These are phyloP conservation scores for Plemyria rubiginata DNA, from an alignment of 2,888 invertebrate genomes.

Conservation along the genomic window DNA sequence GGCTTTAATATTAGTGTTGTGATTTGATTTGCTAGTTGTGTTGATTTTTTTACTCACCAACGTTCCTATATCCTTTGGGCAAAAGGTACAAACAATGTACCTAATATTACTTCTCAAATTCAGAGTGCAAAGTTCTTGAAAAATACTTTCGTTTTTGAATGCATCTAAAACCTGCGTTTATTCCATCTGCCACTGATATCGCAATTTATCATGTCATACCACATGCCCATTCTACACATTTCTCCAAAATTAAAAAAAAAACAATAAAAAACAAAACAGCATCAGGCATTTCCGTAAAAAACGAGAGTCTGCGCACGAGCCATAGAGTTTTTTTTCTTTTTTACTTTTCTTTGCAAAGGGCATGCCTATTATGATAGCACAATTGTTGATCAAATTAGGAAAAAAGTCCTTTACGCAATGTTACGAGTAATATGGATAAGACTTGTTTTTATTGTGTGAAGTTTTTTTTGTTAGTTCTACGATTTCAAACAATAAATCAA, in stretches of 20 bases:
- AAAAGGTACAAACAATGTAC: too few species aligned
- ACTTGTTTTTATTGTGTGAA: background rate
- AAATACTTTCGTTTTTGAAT: slow-evolving; percentile 4
- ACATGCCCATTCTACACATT: slow-evolving; percentile 75
- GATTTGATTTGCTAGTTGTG: too few species aligned
- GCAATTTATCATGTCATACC: slow-evolving; percentile 61
- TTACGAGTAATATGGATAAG: slow-evolving; percentile 61
- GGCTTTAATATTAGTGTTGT: too few species aligned
- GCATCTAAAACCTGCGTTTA: slow-evolving; percentile 43
- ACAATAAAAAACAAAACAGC: slow-evolving; percentile 50
- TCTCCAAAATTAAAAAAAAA: slow-evolving; percentile 59
- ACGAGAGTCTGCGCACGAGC: slow-evolving; percentile 78
- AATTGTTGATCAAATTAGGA: slow-evolving; percentile 79
- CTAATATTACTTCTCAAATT: too few species aligned
- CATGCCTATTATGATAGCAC: slow-evolving; percentile 66
- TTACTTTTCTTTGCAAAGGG: slow-evolving; percentile 55
- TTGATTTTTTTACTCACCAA: too few species aligned
- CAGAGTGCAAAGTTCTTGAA: background rate
- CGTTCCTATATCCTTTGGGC: too few species aligned
- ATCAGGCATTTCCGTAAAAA: slow-evolving; percentile 70
- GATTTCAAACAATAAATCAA: too few species aligned
- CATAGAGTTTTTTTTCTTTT: slow-evolving; percentile 54
- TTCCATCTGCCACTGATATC: slow-evolving; percentile 56
- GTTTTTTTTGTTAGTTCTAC: too few species aligned
- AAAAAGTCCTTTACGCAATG: slow-evolving; percentile 58